A percentile compares a stretch with the other conserved stretches of the same genome.
Conservation (phyloP, 1,140 invertebrate genomes). For the Linepithema humile region DNA sequence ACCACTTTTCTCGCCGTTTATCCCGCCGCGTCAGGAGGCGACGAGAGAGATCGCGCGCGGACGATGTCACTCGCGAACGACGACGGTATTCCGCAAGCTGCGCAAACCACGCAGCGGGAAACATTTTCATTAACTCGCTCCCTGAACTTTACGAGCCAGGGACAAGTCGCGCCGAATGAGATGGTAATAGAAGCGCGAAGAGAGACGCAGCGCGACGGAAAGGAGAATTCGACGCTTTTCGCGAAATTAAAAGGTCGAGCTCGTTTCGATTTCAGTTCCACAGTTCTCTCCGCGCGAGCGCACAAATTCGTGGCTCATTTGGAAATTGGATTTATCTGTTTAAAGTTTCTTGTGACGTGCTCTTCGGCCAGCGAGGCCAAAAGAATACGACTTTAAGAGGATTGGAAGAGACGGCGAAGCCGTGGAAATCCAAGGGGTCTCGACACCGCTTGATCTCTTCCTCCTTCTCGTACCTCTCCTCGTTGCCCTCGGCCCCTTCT, state of each 20-base stretch:
- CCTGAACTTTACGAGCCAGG: slow-evolving; percentile 66
- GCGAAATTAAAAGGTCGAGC: neutral
- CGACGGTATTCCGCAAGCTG: slow-evolving; percentile 70
- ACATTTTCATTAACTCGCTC: slow-evolving; percentile 79
- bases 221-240: neutral
- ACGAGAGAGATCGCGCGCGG: neutral
- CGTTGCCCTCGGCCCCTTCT: slow-evolving; percentile 16
- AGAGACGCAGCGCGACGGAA: neutral
- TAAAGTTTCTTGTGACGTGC: slow-evolving; percentile 65
- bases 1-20: neutral
- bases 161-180: slow-evolving; percentile 46
- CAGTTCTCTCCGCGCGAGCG: neutral
- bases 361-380: slow-evolving; percentile 80
- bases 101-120: slow-evolving; percentile 76
- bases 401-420: slow-evolving; percentile 83
- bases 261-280: neutral
- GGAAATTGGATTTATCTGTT: slow-evolving; percentile 80
- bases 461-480: slow-evolving; percentile 57
- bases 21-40: neutral
- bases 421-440: slow-evolving; percentile 84
- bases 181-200: neutral
- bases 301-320: slow-evolving; percentile 33
- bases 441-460: slow-evolving; percentile 82
- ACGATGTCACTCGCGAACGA: slow-evolving; percentile 2
- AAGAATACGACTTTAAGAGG: slow-evolving; percentile 85